These are phyloP conservation scores for Zoanthus sansibaricus DNA, from an alignment of 92 coral and sea anemone species.

Conservation along the genomic window DNA sequence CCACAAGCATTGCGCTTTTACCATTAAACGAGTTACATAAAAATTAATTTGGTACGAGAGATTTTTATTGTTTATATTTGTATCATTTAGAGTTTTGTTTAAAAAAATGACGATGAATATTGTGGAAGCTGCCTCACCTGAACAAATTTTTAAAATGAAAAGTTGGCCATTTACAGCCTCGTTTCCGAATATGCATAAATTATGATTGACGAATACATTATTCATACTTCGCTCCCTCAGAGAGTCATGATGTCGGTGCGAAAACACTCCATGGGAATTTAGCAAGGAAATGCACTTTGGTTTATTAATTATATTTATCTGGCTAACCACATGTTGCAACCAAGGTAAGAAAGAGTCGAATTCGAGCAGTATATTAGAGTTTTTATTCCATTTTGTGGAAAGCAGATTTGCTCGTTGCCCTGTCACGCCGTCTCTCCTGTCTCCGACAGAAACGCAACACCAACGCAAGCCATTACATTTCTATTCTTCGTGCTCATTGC, in stretches of 20 bases:
- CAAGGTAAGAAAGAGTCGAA: conserved; percentile 28
- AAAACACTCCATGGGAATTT: conserved; percentile 31
- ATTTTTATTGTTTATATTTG: neutral
- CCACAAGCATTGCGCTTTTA: too few relatives aligned
- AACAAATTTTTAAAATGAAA: conserved; percentile 1
- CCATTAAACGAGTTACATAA: too few relatives aligned
- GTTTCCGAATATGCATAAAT: conserved; percentile 28
- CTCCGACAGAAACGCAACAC: neutral
- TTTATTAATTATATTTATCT: conserved; percentile 28
- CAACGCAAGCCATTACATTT: conserved; percentile 5
- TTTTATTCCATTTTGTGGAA: neutral
- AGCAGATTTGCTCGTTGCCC: too few relatives aligned
- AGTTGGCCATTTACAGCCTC: neutral
- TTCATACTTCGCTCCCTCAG: conserved; percentile 50
- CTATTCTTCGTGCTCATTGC: conserved; percentile 21
- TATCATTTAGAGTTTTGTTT: neutral
- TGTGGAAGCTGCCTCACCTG: conserved; percentile 30
- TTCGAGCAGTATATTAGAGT: neutral
- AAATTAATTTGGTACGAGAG: too few relatives aligned
- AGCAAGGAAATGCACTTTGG: conserved; percentile 50
- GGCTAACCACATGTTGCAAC: conserved; percentile 48
- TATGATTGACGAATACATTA: conserved; percentile 18
- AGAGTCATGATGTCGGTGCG: conserved; percentile 33
- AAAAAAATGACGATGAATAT: conserved; percentile 13
- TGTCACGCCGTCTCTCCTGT: neutral